A percentile compares a stretch with the other conserved stretches of the same genome.
These are phyloP conservation scores for Amphipoea oculea DNA, from an alignment of 2,888 invertebrate genomes.

Conservation along the genomic window DNA sequence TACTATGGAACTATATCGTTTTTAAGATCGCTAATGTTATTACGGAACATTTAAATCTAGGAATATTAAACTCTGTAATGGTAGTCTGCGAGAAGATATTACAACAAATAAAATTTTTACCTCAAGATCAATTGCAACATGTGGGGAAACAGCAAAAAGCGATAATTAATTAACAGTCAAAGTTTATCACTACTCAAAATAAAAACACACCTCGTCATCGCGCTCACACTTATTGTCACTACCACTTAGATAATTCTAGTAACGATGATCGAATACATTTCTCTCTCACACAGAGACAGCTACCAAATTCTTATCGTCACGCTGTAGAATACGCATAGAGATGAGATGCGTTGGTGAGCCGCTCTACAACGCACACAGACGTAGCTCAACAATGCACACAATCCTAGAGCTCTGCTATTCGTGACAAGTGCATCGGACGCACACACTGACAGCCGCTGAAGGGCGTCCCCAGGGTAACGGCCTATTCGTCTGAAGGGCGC, in stretches of 20 bases:
- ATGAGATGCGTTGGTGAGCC: constrained; percentile 19
- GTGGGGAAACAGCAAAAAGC: constrained; percentile 4
- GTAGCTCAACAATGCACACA: constrained; percentile 24
- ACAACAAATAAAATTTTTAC: background rate
- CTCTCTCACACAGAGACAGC: constrained; percentile 34
- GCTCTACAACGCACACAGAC: constrained; percentile 26
- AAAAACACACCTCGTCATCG: constrained; percentile 15
- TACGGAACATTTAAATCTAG: background rate
- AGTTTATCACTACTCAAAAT: constrained; percentile 37
- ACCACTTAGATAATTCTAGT: constrained; percentile 48
- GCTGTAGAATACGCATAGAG: constrained; percentile 22
- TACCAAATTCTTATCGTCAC: constrained; percentile 36
- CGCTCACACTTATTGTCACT: constrained; percentile 18
- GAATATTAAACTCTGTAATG: background rate
- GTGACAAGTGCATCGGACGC: constrained; percentile 59
- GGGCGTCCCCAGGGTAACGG: constrained; percentile 67
- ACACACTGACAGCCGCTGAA: constrained; percentile 52
- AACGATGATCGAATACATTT: constrained; percentile 40
- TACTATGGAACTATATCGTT: background rate
- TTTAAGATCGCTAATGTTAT: background rate
- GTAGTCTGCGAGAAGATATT: background rate
- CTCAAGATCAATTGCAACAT: constrained; percentile 28
- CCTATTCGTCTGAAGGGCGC: constrained; percentile 72
- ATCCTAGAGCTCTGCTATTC: background rate
- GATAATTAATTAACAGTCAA: constrained; percentile 12